Conservation (phyloP, 2,113 vertebrate species). For the Hydropotes inermis region DNA sequence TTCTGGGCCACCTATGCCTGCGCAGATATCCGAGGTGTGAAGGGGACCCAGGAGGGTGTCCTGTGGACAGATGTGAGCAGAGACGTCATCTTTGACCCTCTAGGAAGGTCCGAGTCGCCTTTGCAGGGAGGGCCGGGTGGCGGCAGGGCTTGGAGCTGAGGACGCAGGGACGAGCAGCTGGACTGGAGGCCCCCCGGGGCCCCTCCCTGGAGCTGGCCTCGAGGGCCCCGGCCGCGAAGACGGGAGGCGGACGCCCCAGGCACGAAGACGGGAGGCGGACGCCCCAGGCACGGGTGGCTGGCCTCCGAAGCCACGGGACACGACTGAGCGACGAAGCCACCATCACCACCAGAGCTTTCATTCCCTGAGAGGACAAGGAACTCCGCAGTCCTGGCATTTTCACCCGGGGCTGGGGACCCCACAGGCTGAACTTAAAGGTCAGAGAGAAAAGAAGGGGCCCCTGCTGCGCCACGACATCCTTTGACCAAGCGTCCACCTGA, state of each 20-base stretch:
- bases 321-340: background rate
- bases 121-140: background rate
- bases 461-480: fast-evolving
- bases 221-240: fast-evolving
- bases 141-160: too few relatives aligned
- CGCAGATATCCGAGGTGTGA: fast-evolving
- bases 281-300: fast-evolving
- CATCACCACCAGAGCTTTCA: background rate
- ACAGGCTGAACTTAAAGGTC: background rate
- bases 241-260: fast-evolving
- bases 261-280: fast-evolving
- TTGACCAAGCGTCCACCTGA: fast-evolving
- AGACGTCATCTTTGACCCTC: background rate
- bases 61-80: fast-evolving
- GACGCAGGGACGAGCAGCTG: fast-evolving
- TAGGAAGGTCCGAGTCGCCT: background rate
- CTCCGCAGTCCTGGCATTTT: background rate
- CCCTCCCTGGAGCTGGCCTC: fast-evolving
- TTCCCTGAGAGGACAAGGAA: background rate
- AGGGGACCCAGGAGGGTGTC: fast-evolving
- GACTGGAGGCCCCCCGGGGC: fast-evolving
- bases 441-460: fast-evolving
- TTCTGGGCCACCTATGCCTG: background rate
- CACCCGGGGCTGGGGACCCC: fast-evolving
- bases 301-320: background rate